Evolutionary conservation across 1,140 invertebrate species (phyloP).

Genomic region (Hydropsyche tenuis): DNA sequence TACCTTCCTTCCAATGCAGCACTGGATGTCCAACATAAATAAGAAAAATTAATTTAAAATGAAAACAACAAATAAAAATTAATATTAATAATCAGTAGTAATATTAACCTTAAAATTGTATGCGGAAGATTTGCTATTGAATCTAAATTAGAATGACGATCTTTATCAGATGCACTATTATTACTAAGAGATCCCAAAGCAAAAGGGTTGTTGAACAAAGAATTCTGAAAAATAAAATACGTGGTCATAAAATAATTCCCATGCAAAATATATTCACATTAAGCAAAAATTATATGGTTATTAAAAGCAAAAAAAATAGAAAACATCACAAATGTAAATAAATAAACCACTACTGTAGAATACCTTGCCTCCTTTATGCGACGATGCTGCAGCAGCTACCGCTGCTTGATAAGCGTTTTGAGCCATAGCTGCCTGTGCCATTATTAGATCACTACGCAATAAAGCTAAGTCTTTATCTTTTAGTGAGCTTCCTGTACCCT

Average conservation of each 20-base stretch:
- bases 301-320: not conserved
- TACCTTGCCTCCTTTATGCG: conserved; percentile 42
- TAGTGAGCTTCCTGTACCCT: conserved; percentile 28
- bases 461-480: conserved; percentile 56
- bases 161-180: conserved; percentile 57
- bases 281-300: no score
- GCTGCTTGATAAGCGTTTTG: conserved; percentile 60
- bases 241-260: no score
- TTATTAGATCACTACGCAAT: conserved; percentile 58
- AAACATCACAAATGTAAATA: not conserved
- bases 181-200: conserved; percentile 51
- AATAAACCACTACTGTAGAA: not conserved
- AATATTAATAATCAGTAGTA: conserved; percentile 33
- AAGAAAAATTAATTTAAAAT: conserved; percentile 32
- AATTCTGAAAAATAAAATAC: conserved; percentile 51
- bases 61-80: conserved; percentile 24
- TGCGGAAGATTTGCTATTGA: conserved; percentile 60
- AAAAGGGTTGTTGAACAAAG: conserved; percentile 56
- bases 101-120: conserved; percentile 58
- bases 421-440: conserved; percentile 58
- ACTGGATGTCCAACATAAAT: conserved; percentile 56
- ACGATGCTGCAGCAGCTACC: conserved; percentile 51
- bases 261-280: no score
- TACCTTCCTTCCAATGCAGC: conserved; percentile 70
- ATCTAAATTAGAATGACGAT: conserved; percentile 57